phyloP scores from a whole-genome alignment of 2,113 vertebrate genomes.

The Bufo gargarizans region DNA sequence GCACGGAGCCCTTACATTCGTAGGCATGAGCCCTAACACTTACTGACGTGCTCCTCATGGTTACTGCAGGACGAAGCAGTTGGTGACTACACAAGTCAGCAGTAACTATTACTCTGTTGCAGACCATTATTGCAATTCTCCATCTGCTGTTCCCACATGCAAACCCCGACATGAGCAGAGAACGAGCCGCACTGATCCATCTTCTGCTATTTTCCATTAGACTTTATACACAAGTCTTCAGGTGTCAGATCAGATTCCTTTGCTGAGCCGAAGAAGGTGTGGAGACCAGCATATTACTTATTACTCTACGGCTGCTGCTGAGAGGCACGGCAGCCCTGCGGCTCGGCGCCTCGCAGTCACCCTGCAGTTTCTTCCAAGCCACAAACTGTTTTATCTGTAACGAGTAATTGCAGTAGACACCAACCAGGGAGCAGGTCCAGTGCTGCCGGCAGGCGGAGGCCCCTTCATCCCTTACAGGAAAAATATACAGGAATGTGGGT shows the following conservation, averaged over 20 bases:
- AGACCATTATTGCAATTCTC: slow-evolving; percentile 14
- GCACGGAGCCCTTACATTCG: too few relatives aligned
- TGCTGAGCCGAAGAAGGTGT: not conserved
- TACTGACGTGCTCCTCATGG: not conserved
- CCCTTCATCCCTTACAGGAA: not conserved
- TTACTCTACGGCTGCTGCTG: not conserved
- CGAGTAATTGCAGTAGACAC: not conserved
- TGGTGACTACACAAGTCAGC: slow-evolving; percentile 4
- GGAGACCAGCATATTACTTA: not conserved
- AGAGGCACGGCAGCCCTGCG: slow-evolving; percentile 1
- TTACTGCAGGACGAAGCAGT: not conserved
- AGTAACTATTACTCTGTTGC: slow-evolving; percentile 5
- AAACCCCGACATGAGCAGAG: not conserved
- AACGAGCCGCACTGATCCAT: not conserved
- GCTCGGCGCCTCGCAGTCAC: not conserved
- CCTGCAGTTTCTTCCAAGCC: not conserved
- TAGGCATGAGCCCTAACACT: not conserved
- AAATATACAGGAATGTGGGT: not conserved
- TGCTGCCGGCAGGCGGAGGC: not conserved
- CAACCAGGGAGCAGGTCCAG: not conserved
- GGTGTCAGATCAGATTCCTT: not conserved
- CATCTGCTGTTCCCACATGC: slow-evolving; percentile 19
- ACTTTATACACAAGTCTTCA: not conserved
- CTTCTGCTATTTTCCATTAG: not conserved
- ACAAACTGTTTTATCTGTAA: not conserved